Evolutionary conservation across 2,113 vertebrate genomes (phyloP), one percentile per base, ranked within the genome.

Genomic region (Tricholaema leucomelas): DNA sequence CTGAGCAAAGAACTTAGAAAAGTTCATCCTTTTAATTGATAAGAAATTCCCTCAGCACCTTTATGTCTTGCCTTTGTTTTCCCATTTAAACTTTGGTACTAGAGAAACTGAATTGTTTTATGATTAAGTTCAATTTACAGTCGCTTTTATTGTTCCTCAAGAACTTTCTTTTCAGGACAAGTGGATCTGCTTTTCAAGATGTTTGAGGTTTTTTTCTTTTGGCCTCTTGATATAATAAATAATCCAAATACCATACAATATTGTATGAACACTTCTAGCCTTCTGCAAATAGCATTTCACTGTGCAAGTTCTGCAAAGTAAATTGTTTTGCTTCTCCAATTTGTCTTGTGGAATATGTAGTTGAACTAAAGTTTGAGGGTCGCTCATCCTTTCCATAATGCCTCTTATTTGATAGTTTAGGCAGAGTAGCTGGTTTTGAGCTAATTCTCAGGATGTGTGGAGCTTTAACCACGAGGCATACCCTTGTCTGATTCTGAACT

Each of bases 231-330:
- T 75, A 15, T 28, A 52, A 86, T 64, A 81, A 77, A 38, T 76
- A 67, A 65, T 73, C 59, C 56, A 85, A 82, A 61, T 64, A 75
- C 50, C n/a, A 9, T 6, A 7, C 28, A 87, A 79, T 85, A 52
- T 12, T 54, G 58, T 33, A 61, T 88, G 77, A 87, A 63, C 10
- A 5, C 13, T 83, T 76, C 73, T 73, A 81, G 76, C 24, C 71
- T 92, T 88, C 50, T 92, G 86, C 50, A 85, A 81, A 70, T 55
- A 91, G 27, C 42, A 54, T 86, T 92, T 92, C 25, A 54, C 81
- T 86, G 28, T 88, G 70, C 0, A 28, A 76, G 52, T 78, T 81
- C 67, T 67, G 48, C 24, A 81, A 72, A 93, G 60, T 36, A 74
- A 75, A 82, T 87, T 88, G 71, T 59, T 83, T 90, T 46, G 16